Evolutionary conservation across 2,797 vertebrate genomes (phyloP).

Genomic region (Thamnophis elegans): DNA sequence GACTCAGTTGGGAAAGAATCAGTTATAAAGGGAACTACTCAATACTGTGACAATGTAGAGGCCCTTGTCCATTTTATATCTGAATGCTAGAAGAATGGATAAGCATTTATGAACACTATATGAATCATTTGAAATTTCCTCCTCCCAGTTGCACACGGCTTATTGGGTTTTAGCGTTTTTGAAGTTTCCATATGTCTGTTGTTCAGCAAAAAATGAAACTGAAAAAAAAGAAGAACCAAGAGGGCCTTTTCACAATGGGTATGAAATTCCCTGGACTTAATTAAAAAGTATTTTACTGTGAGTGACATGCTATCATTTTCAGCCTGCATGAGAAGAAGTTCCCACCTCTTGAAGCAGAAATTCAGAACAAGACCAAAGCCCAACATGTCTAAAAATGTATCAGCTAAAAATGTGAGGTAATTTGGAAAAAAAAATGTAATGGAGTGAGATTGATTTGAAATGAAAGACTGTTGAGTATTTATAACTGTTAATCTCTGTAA

Average conservation of each 20-base stretch:
- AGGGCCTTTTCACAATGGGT: slow-evolving; percentile 14
- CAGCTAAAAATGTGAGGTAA: neutral
- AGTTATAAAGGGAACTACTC: neutral
- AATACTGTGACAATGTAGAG: neutral
- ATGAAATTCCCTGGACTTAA: neutral
- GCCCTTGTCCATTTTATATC: neutral
- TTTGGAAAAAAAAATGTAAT: neutral
- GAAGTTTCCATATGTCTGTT: slow-evolving; percentile 32
- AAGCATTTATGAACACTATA: slow-evolving; percentile 8
- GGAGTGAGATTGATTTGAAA: neutral
- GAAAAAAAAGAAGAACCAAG: neutral
- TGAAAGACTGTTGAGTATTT: neutral
- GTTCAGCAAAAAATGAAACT: slow-evolving; percentile 12
- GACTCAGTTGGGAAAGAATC: neutral
- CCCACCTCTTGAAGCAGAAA: neutral
- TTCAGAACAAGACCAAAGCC: neutral
- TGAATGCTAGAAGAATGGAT: slow-evolving; percentile 22
- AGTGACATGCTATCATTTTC: neutral
- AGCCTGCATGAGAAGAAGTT: neutral
- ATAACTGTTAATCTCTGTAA: neutral
- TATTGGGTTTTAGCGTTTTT: slow-evolving; percentile 41
- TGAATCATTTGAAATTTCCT: slow-evolving; percentile 14
- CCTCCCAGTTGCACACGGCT: slow-evolving; percentile 34
- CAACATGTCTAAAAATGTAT: neutral
- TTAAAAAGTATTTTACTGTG: neutral